Evolutionary conservation across 2,113 vertebrate genomes (phyloP), one percentile per base, ranked within the genome.

Genomic region (Melanocharis versteri): DNA sequence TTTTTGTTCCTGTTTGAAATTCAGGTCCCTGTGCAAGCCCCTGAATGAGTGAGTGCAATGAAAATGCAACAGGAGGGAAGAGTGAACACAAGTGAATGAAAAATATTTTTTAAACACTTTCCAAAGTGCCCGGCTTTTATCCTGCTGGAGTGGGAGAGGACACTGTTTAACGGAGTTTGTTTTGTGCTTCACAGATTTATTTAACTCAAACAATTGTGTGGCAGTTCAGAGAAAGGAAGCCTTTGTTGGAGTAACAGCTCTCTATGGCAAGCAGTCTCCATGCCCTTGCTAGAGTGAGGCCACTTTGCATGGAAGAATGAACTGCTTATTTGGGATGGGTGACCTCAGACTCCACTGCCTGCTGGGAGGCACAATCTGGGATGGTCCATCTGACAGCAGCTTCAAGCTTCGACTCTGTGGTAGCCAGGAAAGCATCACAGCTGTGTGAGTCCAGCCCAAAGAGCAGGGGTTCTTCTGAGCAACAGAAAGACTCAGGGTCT

Each of bases 101-200:
- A 95, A 94, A 94, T 94, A 35, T 12, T 33, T 85, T 93, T 86
- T 47, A 91, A 96, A 86, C 65, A 28, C 79, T 90, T 80, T 37
- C 75, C 44, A 45, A 94, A 96, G 66, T 39, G 50, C 54, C 50
- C 71, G 16, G 78, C 92, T 91, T 94, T 94, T 87, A 57, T 97
- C 75, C 2, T 6, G 42, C 82, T 44, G 11, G 70, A 89, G 70
- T 76, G 87, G 82, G 93, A 91, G 87, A 93, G 85, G 90, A 83
- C 13, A 0, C 82, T 47, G 61, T 40, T 62, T 35, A 83, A 76
- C 1, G 1, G 42, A 15, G 33, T 80, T 91, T 89, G 79, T 75
- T 94, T 89, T 70, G 64, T 90, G 78, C 71, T 3, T 45, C 91
- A 54, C 84, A 83, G 94, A 94, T 95, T 94, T 94, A 96, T 96